A percentile compares a stretch with the other conserved stretches of the same genome.
Evolutionary conservation across 1,140 invertebrate genomes (phyloP).

Genomic region (Cherax destructor): DNA sequence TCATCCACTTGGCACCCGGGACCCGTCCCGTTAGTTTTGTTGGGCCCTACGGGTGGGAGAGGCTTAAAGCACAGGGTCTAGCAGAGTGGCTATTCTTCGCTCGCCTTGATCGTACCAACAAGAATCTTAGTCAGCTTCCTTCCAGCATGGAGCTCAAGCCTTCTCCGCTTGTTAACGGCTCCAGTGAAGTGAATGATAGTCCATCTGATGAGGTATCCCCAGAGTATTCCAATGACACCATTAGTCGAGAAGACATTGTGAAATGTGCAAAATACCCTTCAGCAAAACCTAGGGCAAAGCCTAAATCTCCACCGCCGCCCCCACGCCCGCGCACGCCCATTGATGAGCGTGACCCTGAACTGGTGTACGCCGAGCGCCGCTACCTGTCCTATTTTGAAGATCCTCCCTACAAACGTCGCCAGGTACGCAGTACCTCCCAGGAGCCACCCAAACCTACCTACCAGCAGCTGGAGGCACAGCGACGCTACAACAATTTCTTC

Average conservation of each 20-base stretch:
- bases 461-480: constrained; percentile 61
- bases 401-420: constrained; percentile 52
- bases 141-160: constrained; percentile 60
- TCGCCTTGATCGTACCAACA: constrained; percentile 63
- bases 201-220: not conserved
- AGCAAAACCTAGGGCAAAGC: not conserved
- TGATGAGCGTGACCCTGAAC: constrained; percentile 70
- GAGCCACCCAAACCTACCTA: constrained; percentile 29
- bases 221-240: constrained; percentile 19
- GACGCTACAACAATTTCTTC: constrained; percentile 68
- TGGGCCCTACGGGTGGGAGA: constrained; percentile 18
- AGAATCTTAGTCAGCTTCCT: constrained; percentile 51
- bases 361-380: constrained; percentile 63
- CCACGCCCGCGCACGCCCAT: constrained; percentile 69
- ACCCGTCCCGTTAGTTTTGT: constrained; percentile 10
- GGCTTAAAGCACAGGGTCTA: constrained; percentile 64
- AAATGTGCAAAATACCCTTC: constrained; percentile 45
- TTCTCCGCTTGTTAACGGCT: constrained; percentile 25
- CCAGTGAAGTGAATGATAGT: constrained; percentile 32
- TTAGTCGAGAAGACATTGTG: constrained; percentile 45
- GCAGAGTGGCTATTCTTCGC: constrained; percentile 70
- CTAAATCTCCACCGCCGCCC: constrained; percentile 53
- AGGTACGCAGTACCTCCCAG: constrained; percentile 9
- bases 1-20: not conserved
- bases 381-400: constrained; percentile 68